Conservation (phyloP, 1,140 invertebrate genomes). For the Drosophila tristis region DNA sequence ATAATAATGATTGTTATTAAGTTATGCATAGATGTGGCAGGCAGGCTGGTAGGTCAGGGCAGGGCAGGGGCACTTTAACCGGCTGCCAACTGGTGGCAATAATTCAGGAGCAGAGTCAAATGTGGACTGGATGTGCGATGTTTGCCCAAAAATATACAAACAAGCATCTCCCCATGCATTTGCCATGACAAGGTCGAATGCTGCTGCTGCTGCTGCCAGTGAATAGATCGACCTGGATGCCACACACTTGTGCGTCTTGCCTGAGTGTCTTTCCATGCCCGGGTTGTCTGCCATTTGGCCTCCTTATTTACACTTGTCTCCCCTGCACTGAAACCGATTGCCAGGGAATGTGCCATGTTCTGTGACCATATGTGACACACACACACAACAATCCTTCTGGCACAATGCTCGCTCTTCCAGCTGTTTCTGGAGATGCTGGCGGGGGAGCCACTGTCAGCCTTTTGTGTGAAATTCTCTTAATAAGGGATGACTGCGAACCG, state of each 20-base stretch:
- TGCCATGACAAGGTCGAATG: constrained; percentile 47
- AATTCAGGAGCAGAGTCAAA: constrained; percentile 54
- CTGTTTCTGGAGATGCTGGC: constrained; percentile 4
- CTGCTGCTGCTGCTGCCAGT: constrained; percentile 25
- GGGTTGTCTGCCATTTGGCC: constrained; percentile 18
- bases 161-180: constrained; percentile 3
- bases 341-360: constrained; percentile 39
- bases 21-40: constrained; percentile 41
- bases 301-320: constrained; percentile 59
- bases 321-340: constrained; percentile 46
- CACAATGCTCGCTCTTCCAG: constrained; percentile 6
- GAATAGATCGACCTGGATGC: constrained; percentile 10
- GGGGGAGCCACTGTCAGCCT: constrained; percentile 42
- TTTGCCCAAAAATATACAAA: constrained; percentile 40
- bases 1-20: constrained; percentile 79
- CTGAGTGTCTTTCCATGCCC: constrained; percentile 36
- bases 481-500: constrained; percentile 23
- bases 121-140: constrained; percentile 25
- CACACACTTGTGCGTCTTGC: constrained; percentile 12
- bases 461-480: constrained; percentile 55
- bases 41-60: constrained; percentile 6
- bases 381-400: constrained; percentile 31
- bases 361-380: constrained; percentile 48
- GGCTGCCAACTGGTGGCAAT: constrained; percentile 53
- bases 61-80: constrained; percentile 51